Base-by-base conservation (phyloP, 2,113 vertebrate species). In the Tenebrosternarchus preto region DNA sequence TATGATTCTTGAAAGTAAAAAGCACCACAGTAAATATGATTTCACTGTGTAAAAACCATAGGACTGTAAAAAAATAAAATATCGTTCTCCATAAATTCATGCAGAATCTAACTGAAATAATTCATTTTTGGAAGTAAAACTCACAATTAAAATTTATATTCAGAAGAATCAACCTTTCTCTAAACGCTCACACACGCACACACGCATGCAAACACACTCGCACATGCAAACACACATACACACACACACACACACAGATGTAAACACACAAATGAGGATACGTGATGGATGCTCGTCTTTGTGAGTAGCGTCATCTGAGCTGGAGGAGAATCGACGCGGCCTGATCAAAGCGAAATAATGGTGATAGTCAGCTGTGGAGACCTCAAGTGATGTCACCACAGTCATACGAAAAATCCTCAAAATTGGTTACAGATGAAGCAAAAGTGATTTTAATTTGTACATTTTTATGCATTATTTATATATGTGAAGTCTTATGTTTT, bases 261-360 rank as follows among this genome's bases (percentile, higher is more conserved):
- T 12, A 11, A 22, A 61, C 39, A 20, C 29, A 76, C 22, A 2
- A 20, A 25, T 64, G 73, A 55, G 33, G 56, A 63, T 4, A 16
- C 16, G 55, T 68, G 70, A 80, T 43, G 66, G 63, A 77, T 84
- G 78, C 56, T 81, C 25, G 70, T 67, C 24, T 79, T 78, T 79
- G 64, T 66, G 72, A 25, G 20, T 27, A 33, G 43, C 20, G 27
- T 70, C 76, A 82, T 36, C 31, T 53, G 56, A 59, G 22, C 31
- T 72, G 33, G 57, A 68, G 29, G 59, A 82, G 24, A 73, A 20
- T 43, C 29, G 33, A 72, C 60, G 25, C 27, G 17, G 8, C 56
- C 11, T 80, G 63, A 84, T 84, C 77, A 82, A 80, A 77, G 68
- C 12, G n/a, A n/a, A 46, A 31, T 70, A 27, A 56, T 27, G 70